Conservation (phyloP, 2,113 vertebrate species). For the Phalacrocorax pelagicus region DNA sequence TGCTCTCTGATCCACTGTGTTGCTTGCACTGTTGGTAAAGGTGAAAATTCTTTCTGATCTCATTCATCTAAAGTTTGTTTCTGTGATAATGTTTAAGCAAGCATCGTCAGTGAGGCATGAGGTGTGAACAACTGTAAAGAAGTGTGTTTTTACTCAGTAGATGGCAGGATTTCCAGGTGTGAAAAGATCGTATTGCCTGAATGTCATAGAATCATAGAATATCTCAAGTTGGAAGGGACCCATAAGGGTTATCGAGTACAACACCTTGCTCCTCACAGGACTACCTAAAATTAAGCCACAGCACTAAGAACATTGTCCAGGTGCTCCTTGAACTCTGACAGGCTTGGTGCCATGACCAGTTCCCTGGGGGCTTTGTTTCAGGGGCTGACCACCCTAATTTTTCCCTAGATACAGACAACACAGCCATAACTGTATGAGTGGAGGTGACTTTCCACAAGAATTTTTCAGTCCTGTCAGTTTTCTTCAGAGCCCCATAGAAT, state of each 20-base stretch:
- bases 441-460: not conserved
- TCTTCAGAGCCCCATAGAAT: not conserved
- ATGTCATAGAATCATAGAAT: not conserved
- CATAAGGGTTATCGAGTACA: not conserved
- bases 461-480: not conserved
- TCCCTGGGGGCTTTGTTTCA: not conserved
- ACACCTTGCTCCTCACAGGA: not conserved
- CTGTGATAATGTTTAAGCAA: not conserved
- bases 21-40: not conserved
- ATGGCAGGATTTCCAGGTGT: not conserved
- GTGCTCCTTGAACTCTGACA: not conserved
- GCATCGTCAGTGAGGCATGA: not conserved
- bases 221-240: not conserved
- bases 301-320: not conserved
- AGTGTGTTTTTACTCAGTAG: not conserved
- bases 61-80: not conserved
- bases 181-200: not conserved
- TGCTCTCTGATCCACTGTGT: not conserved
- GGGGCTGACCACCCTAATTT: rapidly evolving
- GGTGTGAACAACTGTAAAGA: not conserved
- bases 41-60: not conserved
- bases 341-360: not conserved
- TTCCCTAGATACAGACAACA: not conserved
- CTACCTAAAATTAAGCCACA: not conserved
- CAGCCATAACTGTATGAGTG: not conserved